Conservation (phyloP, 2,888 invertebrate species). For the Cremastinae sp. region DNA sequence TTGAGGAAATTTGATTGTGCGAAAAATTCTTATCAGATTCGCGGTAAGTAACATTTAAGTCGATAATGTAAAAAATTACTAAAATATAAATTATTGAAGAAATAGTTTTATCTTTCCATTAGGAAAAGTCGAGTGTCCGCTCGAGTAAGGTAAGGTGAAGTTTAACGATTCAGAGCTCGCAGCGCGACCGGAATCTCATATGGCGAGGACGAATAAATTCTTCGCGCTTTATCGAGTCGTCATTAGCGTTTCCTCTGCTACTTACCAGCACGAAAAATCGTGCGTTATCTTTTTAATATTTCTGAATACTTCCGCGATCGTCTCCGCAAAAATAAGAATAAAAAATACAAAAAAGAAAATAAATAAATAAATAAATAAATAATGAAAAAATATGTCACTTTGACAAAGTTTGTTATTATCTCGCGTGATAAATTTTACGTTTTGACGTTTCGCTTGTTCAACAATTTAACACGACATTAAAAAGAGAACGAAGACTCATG, state of each 20-base stretch:
- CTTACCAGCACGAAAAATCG: background rate
- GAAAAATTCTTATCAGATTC: too few species aligned
- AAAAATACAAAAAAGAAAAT: too few species aligned
- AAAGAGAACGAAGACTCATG: background rate
- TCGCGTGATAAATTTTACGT: background rate
- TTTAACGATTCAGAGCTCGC: conserved; percentile 47
- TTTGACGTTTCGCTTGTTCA: too few species aligned
- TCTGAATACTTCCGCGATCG: conserved; percentile 14
- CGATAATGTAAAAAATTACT: too few species aligned
- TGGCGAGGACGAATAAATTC: conserved; percentile 46
- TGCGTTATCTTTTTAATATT: background rate
- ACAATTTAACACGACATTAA: background rate
- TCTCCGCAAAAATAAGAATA: background rate
- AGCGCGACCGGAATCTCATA: conserved; percentile 45
- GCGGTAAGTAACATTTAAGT: background rate
- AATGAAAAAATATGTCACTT: too few species aligned
- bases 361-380: too few species aligned
- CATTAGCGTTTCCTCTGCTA: conserved; percentile 20
- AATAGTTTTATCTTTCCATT: too few species aligned
- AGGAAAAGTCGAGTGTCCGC: too few species aligned
- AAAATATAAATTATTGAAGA: too few species aligned
- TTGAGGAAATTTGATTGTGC: too few species aligned
- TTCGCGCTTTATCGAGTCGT: conserved; percentile 26
- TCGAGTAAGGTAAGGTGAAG: conserved; percentile 1
- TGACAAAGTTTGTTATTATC: background rate